Evolutionary conservation across 2,888 invertebrate genomes (phyloP).

Genomic region (Ormyrus thymus): DNA sequence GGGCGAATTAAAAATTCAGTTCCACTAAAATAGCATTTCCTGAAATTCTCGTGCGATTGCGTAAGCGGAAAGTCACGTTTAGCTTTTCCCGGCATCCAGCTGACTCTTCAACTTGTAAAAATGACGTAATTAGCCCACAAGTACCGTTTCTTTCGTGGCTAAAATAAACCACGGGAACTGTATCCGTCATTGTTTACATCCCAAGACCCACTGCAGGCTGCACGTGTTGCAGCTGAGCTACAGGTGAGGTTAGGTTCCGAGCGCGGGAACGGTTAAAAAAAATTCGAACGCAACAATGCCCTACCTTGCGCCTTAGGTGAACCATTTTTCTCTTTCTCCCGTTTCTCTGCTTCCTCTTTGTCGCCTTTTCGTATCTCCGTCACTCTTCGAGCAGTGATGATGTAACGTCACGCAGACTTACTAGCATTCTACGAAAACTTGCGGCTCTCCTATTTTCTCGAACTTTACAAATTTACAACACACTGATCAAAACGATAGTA

Average conservation of each 20-base stretch:
- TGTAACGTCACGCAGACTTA: conserved; percentile 33
- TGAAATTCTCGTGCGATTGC: conserved; percentile 23
- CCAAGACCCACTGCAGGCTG: too few relatives aligned
- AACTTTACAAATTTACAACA: background rate
- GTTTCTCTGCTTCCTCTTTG: background rate
- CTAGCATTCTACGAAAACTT: conserved; percentile 51
- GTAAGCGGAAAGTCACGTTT: conserved; percentile 22
- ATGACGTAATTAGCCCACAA: too few relatives aligned
- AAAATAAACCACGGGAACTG: too few relatives aligned
- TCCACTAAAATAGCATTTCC: conserved; percentile 16
- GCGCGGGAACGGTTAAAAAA: too few relatives aligned
- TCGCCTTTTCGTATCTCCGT: background rate
- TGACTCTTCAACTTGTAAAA: too few relatives aligned
- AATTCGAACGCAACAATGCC: conserved; percentile 32
- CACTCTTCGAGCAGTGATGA: background rate
- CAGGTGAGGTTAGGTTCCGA: too few relatives aligned
- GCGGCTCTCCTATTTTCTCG: background rate
- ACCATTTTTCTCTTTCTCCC: conserved; percentile 62
- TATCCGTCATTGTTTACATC: too few relatives aligned
- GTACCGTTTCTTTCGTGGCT: too few relatives aligned
- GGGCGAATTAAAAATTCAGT: conserved; percentile 31
- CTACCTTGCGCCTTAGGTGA: conserved; percentile 67
- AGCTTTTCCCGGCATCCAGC: too few relatives aligned
- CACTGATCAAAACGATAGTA: conserved; percentile 3
- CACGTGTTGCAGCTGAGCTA: too few relatives aligned